A percentile compares a stretch with the other conserved stretches of the same genome.
These are phyloP conservation scores for Scaptomyza polygonia DNA, from an alignment of 2,888 invertebrate species.

Conservation along the genomic window DNA sequence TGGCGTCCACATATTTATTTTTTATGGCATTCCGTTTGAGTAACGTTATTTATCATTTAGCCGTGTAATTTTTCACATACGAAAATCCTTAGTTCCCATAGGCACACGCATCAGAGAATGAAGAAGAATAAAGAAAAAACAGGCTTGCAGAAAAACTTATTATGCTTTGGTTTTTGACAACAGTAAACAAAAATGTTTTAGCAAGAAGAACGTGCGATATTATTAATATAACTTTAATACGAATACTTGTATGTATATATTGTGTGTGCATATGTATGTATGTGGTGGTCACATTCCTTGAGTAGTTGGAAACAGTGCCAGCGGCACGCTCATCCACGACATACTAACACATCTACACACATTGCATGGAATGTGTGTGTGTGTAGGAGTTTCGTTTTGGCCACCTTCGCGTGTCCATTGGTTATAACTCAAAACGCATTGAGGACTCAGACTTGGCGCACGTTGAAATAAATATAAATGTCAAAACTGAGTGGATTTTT, in stretches of 20 bases:
- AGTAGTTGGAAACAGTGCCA: constrained; percentile 36
- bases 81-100: constrained; percentile 49
- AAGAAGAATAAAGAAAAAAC: no score
- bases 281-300: constrained; percentile 55
- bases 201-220: constrained; percentile 67
- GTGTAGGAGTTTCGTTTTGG: constrained; percentile 61
- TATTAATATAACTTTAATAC: constrained; percentile 69
- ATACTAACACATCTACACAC: constrained; percentile 12
- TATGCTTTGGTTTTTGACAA: constrained; percentile 56
- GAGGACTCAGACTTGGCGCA: constrained; percentile 66
- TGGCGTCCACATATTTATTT: constrained; percentile 25
- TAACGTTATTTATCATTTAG: constrained; percentile 81
- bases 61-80: constrained; percentile 79
- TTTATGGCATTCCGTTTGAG: constrained; percentile 59
- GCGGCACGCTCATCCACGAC: constrained; percentile 43
- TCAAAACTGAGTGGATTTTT: constrained; percentile 75
- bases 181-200: constrained; percentile 14
- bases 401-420: constrained; percentile 78
- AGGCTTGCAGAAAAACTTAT: constrained; percentile 6
- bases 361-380: constrained; percentile 34
- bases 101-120: constrained; percentile 37
- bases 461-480: constrained; percentile 83
- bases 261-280: neutral
- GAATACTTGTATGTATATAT: no score
- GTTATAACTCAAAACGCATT: constrained; percentile 74